phyloP scores from a whole-genome alignment of 1,140 invertebrate species.

The Caenorhabditis inopinata region DNA sequence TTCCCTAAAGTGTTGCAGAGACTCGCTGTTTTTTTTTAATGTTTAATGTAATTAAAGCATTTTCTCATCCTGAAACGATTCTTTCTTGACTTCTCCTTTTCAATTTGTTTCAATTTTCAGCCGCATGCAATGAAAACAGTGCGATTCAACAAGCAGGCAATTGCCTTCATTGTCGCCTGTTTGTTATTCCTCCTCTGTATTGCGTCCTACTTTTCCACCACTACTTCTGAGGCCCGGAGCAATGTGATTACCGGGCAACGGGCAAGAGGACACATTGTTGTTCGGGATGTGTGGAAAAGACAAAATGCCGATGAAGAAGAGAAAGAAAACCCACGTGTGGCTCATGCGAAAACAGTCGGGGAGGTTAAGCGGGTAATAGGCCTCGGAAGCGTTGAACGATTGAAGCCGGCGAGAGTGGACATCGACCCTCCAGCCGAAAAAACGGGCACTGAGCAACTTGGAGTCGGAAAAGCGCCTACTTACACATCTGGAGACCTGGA shows the following conservation, averaged over 20 bases:
- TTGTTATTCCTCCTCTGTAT: slow-evolving; percentile 29
- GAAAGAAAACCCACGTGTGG: not conserved
- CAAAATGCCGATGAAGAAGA: not conserved
- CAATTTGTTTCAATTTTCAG: not conserved
- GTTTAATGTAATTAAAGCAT: too few species aligned
- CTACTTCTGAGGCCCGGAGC: not conserved
- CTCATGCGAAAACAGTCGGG: not conserved
- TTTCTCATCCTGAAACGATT: too few species aligned
- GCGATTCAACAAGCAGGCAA: slow-evolving; percentile 30
- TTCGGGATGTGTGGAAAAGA: not conserved
- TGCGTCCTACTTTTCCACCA: slow-evolving; percentile 12
- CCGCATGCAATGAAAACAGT: slow-evolving; percentile 44
- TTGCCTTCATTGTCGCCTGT: slow-evolving; percentile 16
- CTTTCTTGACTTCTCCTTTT: not conserved
- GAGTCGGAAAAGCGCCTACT: not conserved
- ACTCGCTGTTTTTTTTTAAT: too few species aligned
- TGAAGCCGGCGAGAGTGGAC: not conserved
- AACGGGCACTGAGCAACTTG: not conserved
- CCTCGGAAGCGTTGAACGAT: not conserved
- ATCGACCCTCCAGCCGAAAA: not conserved
- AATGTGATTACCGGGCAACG: not conserved
- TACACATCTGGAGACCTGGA: not conserved
- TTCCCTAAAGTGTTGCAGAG: too few species aligned
- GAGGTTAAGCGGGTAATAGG: not conserved
- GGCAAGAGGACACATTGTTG: not conserved